A percentile compares a stretch with the other conserved stretches of the same genome.
Conservation (phyloP, 92 coral and sea anemone genomes). For the Ricordea florida region DNA sequence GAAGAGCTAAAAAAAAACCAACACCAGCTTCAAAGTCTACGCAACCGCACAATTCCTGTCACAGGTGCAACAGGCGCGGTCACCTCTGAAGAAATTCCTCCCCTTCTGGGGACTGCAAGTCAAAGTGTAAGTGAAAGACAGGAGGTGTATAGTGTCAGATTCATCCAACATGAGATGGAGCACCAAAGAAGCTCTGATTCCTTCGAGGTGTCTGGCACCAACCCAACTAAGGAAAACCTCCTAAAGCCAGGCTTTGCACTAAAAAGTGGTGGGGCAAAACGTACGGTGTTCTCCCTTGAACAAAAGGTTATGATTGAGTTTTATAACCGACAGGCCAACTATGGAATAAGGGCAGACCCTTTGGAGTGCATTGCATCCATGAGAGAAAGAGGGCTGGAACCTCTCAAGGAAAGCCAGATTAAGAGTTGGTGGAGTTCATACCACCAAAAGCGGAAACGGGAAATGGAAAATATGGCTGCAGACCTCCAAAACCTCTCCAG, state of each 20-base stretch:
- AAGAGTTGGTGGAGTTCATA: constrained; percentile 22
- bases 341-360: constrained; percentile 13
- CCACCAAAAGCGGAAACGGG: constrained; percentile 9
- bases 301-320: constrained; percentile 26
- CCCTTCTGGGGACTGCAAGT: neutral
- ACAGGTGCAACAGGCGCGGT: constrained; percentile 10
- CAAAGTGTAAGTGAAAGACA: neutral
- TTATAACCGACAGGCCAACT: constrained; percentile 4
- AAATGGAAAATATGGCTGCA: neutral
- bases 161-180: too few species aligned
- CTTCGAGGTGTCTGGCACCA: neutral
- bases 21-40: neutral
- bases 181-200: too few species aligned
- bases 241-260: neutral
- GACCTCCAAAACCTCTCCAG: neutral
- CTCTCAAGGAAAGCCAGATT: constrained; percentile 10
- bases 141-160: neutral
- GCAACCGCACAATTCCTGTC: neutral
- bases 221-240: neutral
- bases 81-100: neutral
- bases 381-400: neutral
- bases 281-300: neutral
- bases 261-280: neutral
- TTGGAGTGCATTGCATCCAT: neutral
- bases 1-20: neutral